Conservation (phyloP, 2,113 vertebrate species). For the Mustelus asterias region DNA sequence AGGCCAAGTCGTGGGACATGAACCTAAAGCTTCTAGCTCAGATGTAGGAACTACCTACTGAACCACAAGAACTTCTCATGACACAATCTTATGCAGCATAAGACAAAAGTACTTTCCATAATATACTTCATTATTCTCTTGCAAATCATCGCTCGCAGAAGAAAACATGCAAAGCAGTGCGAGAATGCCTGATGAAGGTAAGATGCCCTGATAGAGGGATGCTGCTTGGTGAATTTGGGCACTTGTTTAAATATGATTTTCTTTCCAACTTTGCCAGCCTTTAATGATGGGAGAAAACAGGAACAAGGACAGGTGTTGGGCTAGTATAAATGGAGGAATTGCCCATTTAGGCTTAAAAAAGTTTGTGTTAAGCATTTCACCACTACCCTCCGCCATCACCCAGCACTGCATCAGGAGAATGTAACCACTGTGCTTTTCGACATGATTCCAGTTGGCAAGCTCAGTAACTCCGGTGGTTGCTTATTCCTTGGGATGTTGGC, state of each 20-base stretch:
- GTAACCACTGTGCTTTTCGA: neutral
- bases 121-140: neutral
- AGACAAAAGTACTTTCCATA: neutral
- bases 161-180: neutral
- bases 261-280: neutral
- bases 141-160: neutral
- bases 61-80: neutral
- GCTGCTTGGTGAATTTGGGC: neutral
- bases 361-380: neutral
- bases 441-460: neutral
- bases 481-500: neutral
- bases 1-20: neutral
- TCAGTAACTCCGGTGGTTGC: neutral
- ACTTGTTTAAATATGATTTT: neutral
- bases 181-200: neutral
- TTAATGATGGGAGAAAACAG: neutral
- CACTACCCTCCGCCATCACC: neutral
- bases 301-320: neutral
- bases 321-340: neutral
- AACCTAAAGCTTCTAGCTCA: neutral
- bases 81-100: neutral
- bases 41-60: neutral
- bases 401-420: neutral
- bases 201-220: neutral
- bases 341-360: no score